Evolutionary conservation across 2,113 vertebrate genomes (phyloP).

Genomic region (Suricata suricatta): DNA sequence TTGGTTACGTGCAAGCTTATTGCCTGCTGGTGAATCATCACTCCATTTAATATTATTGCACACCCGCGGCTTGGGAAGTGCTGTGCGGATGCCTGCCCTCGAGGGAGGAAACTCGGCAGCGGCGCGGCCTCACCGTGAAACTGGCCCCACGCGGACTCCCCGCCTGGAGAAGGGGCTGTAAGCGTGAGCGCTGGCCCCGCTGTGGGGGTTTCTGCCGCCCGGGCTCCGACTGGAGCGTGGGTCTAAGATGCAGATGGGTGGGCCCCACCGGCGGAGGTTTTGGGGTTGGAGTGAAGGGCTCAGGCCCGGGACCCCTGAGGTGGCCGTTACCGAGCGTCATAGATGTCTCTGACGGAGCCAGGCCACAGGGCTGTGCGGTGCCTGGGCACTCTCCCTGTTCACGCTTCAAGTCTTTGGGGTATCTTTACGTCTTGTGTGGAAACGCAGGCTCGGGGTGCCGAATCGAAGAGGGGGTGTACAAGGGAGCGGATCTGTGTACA

Average conservation of each 20-base stretch:
- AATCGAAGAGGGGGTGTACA: background rate
- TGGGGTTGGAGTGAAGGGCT: background rate
- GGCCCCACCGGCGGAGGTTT: fast-evolving
- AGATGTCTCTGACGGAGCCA: background rate
- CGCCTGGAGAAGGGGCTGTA: background rate
- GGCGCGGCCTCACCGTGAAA: background rate
- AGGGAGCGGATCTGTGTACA: fast-evolving
- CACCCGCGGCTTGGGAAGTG: background rate
- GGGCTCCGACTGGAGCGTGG: background rate
- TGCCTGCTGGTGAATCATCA: slow-evolving; percentile 36
- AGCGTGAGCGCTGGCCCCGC: background rate
- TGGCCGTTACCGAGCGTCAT: background rate
- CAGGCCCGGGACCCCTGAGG: background rate
- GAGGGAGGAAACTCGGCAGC: background rate
- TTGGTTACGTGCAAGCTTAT: background rate
- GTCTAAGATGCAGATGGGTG: background rate
- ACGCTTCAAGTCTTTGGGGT: background rate
- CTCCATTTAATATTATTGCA: slow-evolving; percentile 56
- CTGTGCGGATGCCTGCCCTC: background rate
- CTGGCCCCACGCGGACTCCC: background rate
- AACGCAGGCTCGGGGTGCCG: background rate
- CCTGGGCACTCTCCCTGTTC: background rate
- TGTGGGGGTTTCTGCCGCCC: background rate
- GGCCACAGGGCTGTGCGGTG: too few species aligned
- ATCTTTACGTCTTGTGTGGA: background rate